Evolutionary conservation across 2,888 invertebrate genomes (phyloP).

Genomic region (Norana najaformis): DNA sequence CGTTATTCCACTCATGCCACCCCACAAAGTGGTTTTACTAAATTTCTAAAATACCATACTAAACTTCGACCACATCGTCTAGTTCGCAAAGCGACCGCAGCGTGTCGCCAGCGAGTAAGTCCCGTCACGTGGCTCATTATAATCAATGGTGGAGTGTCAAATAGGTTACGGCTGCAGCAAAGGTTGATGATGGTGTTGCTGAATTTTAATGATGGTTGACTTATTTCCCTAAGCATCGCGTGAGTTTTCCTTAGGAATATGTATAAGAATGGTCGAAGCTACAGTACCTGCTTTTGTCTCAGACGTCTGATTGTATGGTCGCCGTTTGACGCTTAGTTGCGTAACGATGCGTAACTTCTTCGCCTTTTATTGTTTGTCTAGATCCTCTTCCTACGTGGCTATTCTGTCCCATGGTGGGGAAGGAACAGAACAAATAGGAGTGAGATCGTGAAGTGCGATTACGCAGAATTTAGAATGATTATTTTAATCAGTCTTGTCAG

Average conservation of each 20-base stretch:
- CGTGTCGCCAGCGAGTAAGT: background rate
- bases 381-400: background rate
- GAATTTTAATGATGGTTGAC: background rate
- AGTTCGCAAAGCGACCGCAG: background rate
- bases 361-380: background rate
- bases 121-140: conserved; percentile 6
- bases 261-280: background rate
- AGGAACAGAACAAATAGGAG: too few relatives aligned
- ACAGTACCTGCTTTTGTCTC: background rate
- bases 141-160: background rate
- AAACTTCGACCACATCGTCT: background rate
- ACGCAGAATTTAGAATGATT: background rate
- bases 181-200: background rate
- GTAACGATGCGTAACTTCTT: background rate
- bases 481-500: background rate
- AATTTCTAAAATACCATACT: background rate
- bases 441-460: too few relatives aligned
- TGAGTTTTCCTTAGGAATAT: background rate
- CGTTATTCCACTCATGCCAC: background rate
- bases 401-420: too few relatives aligned
- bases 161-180: background rate
- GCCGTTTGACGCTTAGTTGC: background rate
- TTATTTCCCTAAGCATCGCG: background rate
- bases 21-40: background rate
- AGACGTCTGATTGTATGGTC: background rate